Conservation (phyloP, 2,888 invertebrate genomes). For the Halictus ligatus region DNA sequence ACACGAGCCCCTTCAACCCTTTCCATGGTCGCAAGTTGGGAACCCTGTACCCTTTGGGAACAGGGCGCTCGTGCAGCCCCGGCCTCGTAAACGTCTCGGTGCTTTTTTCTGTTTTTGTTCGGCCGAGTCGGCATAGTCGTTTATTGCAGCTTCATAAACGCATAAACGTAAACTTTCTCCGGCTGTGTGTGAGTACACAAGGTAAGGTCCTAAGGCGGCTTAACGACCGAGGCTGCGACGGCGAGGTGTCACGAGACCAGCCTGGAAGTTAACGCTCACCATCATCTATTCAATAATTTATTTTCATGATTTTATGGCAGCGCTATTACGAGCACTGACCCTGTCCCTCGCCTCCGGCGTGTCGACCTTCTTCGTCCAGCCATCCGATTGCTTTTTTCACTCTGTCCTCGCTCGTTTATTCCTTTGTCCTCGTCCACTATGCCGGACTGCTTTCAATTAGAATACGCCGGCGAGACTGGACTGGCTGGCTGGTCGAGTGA, state of each 20-base stretch:
- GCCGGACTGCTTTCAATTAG: constrained; percentile 35
- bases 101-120: constrained; percentile 30
- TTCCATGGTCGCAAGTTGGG: constrained; percentile 12
- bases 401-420: constrained; percentile 10
- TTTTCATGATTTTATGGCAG: constrained; percentile 77
- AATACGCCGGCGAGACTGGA: constrained; percentile 14
- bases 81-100: constrained; percentile 36
- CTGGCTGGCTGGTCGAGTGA: not conserved
- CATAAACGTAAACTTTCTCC: constrained; percentile 78
- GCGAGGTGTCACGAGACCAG: constrained; percentile 54
- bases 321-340: constrained; percentile 63
- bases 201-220: constrained; percentile 23
- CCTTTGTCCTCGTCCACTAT: constrained; percentile 23
- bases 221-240: constrained; percentile 48
- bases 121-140: not conserved
- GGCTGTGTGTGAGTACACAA: constrained; percentile 18
- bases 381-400: constrained; percentile 30
- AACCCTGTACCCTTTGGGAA: constrained; percentile 33
- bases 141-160: constrained; percentile 78
- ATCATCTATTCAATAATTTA: constrained; percentile 80
- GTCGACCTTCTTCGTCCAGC: constrained; percentile 40
- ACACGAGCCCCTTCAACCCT: constrained; percentile 43
- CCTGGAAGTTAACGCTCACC: constrained; percentile 70
- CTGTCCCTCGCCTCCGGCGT: constrained; percentile 53
- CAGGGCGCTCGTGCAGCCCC: not conserved